These are phyloP conservation scores for Balaeniceps rex DNA, from an alignment of 2,113 vertebrate species.

Conservation along the genomic window DNA sequence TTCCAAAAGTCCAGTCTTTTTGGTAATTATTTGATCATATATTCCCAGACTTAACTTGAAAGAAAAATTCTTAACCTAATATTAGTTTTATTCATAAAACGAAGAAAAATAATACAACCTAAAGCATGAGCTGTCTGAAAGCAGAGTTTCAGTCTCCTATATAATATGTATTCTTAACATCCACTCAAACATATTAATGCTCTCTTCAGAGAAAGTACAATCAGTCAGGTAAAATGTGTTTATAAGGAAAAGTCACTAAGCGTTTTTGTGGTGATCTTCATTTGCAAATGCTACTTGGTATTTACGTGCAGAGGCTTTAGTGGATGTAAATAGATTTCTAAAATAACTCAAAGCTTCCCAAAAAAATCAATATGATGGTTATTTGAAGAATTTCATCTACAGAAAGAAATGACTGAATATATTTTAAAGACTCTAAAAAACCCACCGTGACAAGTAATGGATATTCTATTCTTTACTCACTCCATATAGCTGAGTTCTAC, in stretches of 20 bases:
- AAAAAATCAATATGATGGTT: not conserved
- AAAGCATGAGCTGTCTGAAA: not conserved
- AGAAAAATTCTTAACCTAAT: not conserved
- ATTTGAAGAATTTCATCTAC: not conserved
- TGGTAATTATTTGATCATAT: not conserved
- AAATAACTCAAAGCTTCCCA: slow-evolving; percentile 4
- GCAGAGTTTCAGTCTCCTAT: not conserved
- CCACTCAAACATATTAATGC: not conserved
- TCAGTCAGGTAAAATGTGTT: slow-evolving; percentile 43
- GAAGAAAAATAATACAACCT: not conserved
- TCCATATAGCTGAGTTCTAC: not conserved
- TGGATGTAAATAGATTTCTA: slow-evolving; percentile 8
- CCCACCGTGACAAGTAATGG: not conserved
- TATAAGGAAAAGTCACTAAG: slow-evolving; percentile 1
- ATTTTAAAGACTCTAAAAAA: not conserved
- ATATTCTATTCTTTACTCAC: not conserved
- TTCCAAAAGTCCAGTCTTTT: not conserved
- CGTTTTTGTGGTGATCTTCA: not conserved
- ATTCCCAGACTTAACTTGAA: not conserved
- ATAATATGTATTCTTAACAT: not conserved
- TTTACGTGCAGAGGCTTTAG: not conserved
- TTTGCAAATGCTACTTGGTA: slow-evolving; percentile 19
- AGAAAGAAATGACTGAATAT: not conserved
- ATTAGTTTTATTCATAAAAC: not conserved
- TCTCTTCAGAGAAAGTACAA: not conserved